Evolutionary conservation across 2,797 vertebrate genomes (phyloP).

Genomic region (Chelonia mydas): DNA sequence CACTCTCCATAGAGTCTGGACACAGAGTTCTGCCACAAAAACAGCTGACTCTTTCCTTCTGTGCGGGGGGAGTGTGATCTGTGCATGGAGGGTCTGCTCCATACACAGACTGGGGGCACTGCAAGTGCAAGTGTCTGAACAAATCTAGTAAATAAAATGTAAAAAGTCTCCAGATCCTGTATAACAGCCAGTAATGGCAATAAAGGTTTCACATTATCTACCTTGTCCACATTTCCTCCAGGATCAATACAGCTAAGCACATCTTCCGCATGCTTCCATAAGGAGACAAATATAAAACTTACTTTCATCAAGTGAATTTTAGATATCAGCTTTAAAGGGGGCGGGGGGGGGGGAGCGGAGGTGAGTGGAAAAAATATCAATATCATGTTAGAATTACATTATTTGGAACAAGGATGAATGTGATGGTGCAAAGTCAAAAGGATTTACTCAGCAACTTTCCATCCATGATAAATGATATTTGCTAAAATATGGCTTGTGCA

Average conservation of each 20-base stretch:
- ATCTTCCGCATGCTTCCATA: constrained; percentile 70
- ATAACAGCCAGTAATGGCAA: constrained; percentile 72
- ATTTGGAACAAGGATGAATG: constrained; percentile 75
- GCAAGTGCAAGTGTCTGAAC: constrained; percentile 61
- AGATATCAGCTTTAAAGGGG: constrained; percentile 57
- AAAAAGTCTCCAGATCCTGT: constrained; percentile 66
- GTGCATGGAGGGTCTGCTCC: constrained; percentile 51
- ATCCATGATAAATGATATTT: constrained; percentile 61
- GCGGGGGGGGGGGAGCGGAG: neutral
- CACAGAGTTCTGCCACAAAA: neutral
- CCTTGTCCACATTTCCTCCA: constrained; percentile 71
- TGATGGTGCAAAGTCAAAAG: constrained; percentile 65
- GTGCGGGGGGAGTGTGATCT: constrained; percentile 17
- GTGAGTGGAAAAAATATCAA: constrained; percentile 56
- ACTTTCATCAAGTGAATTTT: constrained; percentile 50
- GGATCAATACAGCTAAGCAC: constrained; percentile 74
- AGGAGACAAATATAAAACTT: constrained; percentile 70
- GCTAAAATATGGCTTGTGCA: constrained; percentile 35
- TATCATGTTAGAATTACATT: constrained; percentile 66
- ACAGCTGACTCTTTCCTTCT: neutral
- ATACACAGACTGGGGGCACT: constrained; percentile 2
- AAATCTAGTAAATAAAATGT: constrained; percentile 71
- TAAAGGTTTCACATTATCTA: constrained; percentile 74
- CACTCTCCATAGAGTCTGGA: neutral
- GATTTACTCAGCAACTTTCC: constrained; percentile 71